Evolutionary conservation across 2,113 vertebrate genomes (phyloP).

Genomic region (Hemiscyllium ocellatum): DNA sequence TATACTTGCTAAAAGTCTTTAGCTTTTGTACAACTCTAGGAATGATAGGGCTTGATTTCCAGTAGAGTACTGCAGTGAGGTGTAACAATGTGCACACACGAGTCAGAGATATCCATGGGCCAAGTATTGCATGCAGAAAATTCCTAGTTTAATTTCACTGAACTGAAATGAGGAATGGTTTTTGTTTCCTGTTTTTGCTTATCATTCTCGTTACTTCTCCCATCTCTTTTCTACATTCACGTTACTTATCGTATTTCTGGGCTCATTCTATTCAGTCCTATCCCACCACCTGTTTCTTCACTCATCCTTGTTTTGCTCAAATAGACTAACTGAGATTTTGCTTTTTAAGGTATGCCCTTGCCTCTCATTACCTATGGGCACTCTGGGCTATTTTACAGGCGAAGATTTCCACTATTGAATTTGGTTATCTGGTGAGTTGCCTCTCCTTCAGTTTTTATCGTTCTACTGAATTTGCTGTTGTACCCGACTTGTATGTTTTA

Average conservation of each 20-base stretch:
- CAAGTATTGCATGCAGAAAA: not conserved
- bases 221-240: not conserved
- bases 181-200: not conserved
- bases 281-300: not conserved
- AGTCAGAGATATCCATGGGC: not conserved
- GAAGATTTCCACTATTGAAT: slow-evolving; percentile 84
- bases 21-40: too few species aligned
- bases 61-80: too few species aligned
- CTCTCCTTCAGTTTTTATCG: not conserved
- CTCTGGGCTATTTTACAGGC: slow-evolving; percentile 91
- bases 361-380: slow-evolving; percentile 91
- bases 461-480: not conserved
- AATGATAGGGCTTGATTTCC: too few species aligned
- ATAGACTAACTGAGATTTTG: not conserved
- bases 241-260: not conserved
- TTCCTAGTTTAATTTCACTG: not conserved
- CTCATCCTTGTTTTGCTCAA: not conserved
- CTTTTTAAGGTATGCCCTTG: slow-evolving; percentile 67
- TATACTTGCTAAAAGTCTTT: too few species aligned
- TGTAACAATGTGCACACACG: not conserved
- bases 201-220: not conserved
- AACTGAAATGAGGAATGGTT: not conserved
- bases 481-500: too few species aligned
- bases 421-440: slow-evolving; percentile 81
- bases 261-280: not conserved